phyloP scores from a whole-genome alignment of 2,888 invertebrate species.

The Nymphalis c-album region DNA sequence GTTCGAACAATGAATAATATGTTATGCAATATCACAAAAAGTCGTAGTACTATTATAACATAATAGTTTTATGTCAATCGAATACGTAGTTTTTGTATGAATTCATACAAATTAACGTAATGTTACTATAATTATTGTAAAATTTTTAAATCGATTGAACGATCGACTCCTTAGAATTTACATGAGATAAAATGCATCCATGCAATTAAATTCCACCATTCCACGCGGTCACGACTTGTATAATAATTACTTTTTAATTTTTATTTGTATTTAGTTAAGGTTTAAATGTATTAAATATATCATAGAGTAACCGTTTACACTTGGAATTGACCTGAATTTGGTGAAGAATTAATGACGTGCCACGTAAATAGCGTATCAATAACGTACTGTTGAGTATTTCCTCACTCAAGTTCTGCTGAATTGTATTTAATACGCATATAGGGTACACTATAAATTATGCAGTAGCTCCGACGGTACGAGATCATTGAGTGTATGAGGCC shows the following conservation, averaged over 20 bases:
- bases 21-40: background rate
- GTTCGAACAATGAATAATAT: background rate
- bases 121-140: too few species aligned
- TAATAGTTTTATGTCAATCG: background rate
- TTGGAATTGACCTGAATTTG: background rate
- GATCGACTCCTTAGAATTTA: too few species aligned
- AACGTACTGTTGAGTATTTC: slow-evolving; percentile 21
- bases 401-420: slow-evolving; percentile 36
- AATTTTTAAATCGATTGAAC: too few species aligned
- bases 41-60: background rate
- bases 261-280: too few species aligned
- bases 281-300: too few species aligned
- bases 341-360: slow-evolving; percentile 10
- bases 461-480: slow-evolving; percentile 36
- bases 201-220: too few species aligned
- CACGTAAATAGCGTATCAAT: slow-evolving; percentile 20
- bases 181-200: too few species aligned
- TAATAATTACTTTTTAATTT: too few species aligned
- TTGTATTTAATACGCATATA: slow-evolving; percentile 39
- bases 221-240: too few species aligned
- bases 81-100: too few species aligned
- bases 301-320: too few species aligned
- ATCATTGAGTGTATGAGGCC: slow-evolving; percentile 43
- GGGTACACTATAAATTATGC: slow-evolving; percentile 41
- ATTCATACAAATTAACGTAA: too few species aligned